phyloP scores from a whole-genome alignment of 1,140 invertebrate genomes.

The Uloborus diversus region DNA sequence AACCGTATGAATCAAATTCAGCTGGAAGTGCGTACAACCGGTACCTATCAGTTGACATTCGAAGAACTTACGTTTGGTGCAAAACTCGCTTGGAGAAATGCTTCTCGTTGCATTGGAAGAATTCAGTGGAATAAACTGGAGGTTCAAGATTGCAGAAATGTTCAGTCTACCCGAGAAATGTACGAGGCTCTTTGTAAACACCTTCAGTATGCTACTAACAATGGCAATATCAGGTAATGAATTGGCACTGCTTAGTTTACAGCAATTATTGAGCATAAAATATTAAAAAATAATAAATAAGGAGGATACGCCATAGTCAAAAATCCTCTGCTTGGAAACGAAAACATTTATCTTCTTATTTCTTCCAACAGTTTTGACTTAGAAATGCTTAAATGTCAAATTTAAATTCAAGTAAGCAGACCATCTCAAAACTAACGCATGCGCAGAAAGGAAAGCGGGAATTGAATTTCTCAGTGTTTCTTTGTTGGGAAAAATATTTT shows the following conservation, averaged over 20 bases:
- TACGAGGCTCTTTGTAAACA: slow-evolving; percentile 68
- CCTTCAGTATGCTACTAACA: slow-evolving; percentile 68
- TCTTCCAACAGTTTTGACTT: not conserved
- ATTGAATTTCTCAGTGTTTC: too few relatives aligned
- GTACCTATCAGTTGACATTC: slow-evolving; percentile 67
- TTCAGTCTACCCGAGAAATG: slow-evolving; percentile 66
- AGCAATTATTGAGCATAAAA: too few relatives aligned
- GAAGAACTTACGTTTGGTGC: slow-evolving; percentile 68
- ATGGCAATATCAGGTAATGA: slow-evolving; percentile 66
- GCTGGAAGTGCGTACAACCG: slow-evolving; percentile 67
- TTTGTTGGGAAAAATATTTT: too few relatives aligned
- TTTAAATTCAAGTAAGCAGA: too few relatives aligned
- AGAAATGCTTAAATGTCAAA: not conserved
- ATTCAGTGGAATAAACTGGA: slow-evolving; percentile 70
- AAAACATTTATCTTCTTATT: too few relatives aligned
- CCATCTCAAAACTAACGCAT: too few relatives aligned
- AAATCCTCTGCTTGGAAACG: not conserved
- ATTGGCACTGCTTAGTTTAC: too few relatives aligned
- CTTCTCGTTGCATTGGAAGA: slow-evolving; percentile 68
- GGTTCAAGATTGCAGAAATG: slow-evolving; percentile 65
- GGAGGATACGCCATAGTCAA: not conserved
- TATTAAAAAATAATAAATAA: not conserved
- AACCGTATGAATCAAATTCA: slow-evolving; percentile 80
- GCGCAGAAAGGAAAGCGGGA: too few relatives aligned
- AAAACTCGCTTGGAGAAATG: slow-evolving; percentile 69